Evolutionary conservation across 2,113 vertebrate genomes (phyloP), one percentile per base, ranked within the genome.

Genomic region (Pollachius pollachius): DNA sequence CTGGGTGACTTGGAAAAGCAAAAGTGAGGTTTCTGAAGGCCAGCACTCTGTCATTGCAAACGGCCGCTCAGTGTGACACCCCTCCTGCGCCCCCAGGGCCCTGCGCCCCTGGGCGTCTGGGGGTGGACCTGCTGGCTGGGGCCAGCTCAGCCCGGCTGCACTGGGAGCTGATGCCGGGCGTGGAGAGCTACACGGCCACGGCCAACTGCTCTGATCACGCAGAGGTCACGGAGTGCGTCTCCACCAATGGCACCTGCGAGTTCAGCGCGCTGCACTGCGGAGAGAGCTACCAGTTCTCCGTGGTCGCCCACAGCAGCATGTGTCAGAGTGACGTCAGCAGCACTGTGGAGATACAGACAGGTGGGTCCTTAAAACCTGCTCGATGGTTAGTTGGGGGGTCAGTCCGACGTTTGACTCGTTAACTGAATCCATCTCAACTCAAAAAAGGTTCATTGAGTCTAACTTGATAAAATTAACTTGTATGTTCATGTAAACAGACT

Each of bases 181-280:
- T 89, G 67, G 56, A 81, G 63, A 70, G 83, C 21, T 94, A 92
- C 65, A 2, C 75, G 67, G 41, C 41, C 41, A 87, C 85, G 0
- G 85, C 80, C 5, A 88, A 86, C 65, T 83, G 72, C 41, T 64
- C 21, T 52, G 85, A 64, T 71, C 23, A 0, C 13, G 65, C 41
- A 23, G 23, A 23, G 23, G 23, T 23, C 2, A 11, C 25, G 64
- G 4, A 77, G 19, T 93, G 92, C 77, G 92, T 89, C 87, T 81
- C 90, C 19, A 89, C 79, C 60, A 68, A 58, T 56, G 78, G 85
- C 61, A 78, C 68, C 64, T 94, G 92, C 72, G 27, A 19, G 25
- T 90, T 93, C 72, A 15, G 74, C 23, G 19, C 69, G 15, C 69
- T 94, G 76, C 17, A 70, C 8, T 94, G 93, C 25, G 92, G 91